These are phyloP conservation scores for Solea solea DNA, from an alignment of 2,113 vertebrate genomes.

Conservation along the genomic window DNA sequence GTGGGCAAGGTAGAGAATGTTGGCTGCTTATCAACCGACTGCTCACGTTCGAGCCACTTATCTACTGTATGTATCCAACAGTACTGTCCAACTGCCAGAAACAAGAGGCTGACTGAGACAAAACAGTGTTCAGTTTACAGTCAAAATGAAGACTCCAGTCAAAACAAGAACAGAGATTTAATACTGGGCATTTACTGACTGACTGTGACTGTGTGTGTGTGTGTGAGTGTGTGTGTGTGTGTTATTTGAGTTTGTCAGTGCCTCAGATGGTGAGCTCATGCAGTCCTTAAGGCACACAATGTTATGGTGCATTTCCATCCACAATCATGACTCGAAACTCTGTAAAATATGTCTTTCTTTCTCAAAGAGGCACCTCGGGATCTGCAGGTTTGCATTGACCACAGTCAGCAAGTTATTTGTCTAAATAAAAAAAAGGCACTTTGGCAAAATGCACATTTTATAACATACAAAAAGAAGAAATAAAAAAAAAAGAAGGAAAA, in stretches of 20 bases:
- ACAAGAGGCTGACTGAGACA: slow-evolving; percentile 64
- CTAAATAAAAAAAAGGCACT: slow-evolving; percentile 78
- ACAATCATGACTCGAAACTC: slow-evolving; percentile 33
- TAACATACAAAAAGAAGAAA: slow-evolving; percentile 54
- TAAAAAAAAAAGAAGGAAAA: slow-evolving; percentile 34
- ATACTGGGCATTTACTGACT: slow-evolving; percentile 29
- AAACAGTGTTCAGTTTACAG: slow-evolving; percentile 73
- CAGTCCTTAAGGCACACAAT: slow-evolving; percentile 69
- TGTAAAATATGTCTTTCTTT: slow-evolving; percentile 36
- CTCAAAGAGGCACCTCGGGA: slow-evolving; percentile 54
- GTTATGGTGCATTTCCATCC: slow-evolving; percentile 34
- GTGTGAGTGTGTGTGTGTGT: slow-evolving; percentile 16
- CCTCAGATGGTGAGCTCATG: slow-evolving; percentile 45
- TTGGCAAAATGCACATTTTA: slow-evolving; percentile 75
- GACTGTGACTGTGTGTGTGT: slow-evolving; percentile 14
- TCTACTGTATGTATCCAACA: slow-evolving; percentile 40
- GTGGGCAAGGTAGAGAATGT: slow-evolving; percentile 28
- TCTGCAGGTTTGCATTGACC: slow-evolving; percentile 45
- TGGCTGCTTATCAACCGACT: slow-evolving; percentile 39
- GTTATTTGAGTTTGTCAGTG: slow-evolving; percentile 42
- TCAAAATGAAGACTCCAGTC: slow-evolving; percentile 76
- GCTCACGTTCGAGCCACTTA: slow-evolving; percentile 47
- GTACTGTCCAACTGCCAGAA: slow-evolving; percentile 58
- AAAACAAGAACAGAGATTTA: slow-evolving; percentile 64
- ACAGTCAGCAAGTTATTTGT: slow-evolving; percentile 36